A percentile compares a stretch with the other conserved stretches of the same genome.
Conservation (phyloP, 2,797 vertebrate species). For the Florisuga fusca region DNA sequence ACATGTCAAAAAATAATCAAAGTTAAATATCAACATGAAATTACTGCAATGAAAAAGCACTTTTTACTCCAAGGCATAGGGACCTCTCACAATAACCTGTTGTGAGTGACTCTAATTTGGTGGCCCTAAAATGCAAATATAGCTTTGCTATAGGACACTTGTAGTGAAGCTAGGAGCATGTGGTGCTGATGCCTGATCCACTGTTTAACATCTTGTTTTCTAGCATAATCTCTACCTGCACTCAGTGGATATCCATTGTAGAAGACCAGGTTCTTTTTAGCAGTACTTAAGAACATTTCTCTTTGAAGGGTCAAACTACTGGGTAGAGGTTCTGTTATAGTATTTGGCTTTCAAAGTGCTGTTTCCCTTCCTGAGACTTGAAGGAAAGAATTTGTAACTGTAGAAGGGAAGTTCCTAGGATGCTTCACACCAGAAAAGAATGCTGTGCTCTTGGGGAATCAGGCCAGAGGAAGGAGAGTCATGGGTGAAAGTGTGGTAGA, state of each 20-base stretch:
- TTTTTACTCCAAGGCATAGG: not conserved
- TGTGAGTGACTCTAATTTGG: not conserved
- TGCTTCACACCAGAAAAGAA: not conserved
- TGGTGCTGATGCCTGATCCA: not conserved
- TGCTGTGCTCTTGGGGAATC: not conserved
- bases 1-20: not conserved
- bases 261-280: constrained; percentile 4
- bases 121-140: not conserved
- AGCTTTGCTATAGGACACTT: not conserved
- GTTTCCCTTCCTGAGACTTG: not conserved
- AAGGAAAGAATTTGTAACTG: not conserved
- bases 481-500: not conserved
- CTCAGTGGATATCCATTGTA: constrained; percentile 8
- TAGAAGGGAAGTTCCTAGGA: not conserved
- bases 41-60: not conserved
- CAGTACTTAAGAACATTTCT: constrained; percentile 15
- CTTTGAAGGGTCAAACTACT: constrained; percentile 28
- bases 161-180: not conserved
- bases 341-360: constrained; percentile 24
- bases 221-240: not conserved
- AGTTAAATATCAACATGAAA: not conserved
- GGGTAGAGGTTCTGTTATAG: not conserved
- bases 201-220: not conserved
- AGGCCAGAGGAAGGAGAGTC: not conserved
- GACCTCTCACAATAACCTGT: not conserved